These are phyloP conservation scores for Taenioides sp. DNA, from an alignment of 2,797 vertebrate species.

Conservation along the genomic window DNA sequence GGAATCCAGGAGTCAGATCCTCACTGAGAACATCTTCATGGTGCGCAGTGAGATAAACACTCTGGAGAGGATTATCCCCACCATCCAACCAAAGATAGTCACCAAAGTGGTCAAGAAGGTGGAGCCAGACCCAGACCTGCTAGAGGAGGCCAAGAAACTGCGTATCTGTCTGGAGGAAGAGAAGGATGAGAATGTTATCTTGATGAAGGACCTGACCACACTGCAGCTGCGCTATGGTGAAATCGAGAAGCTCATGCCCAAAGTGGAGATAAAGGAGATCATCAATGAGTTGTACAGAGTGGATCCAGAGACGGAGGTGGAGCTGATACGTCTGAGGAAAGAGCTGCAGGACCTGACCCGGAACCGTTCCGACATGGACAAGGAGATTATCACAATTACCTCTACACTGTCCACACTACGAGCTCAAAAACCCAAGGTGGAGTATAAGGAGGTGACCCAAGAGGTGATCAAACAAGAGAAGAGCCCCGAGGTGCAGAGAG, in stretches of 20 bases:
- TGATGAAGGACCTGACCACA: conserved; percentile 79
- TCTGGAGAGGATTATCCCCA: conserved; percentile 86
- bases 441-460: conserved; percentile 87
- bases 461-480: conserved; percentile 90
- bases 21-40: conserved; percentile 73
- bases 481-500: conserved; percentile 88
- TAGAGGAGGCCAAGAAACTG: conserved; percentile 81
- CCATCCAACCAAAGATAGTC: conserved; percentile 86
- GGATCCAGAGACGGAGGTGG: conserved; percentile 86
- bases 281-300: conserved; percentile 87
- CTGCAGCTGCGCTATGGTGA: conserved; percentile 72
- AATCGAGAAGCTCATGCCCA: conserved; percentile 78
- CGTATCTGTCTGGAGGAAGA: conserved; percentile 82
- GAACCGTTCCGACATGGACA: conserved; percentile 72
- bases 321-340: conserved; percentile 81
- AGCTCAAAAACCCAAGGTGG: conserved; percentile 86
- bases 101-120: conserved; percentile 90
- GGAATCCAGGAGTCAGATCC: conserved; percentile 62
- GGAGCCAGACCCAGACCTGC: conserved; percentile 81
- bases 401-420: conserved; percentile 75
- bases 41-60: conserved; percentile 81
- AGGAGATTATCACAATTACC: conserved; percentile 69
- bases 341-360: conserved; percentile 77
- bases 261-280: conserved; percentile 86
- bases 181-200: conserved; percentile 68